Evolutionary conservation across 2,113 vertebrate genomes (phyloP).

Genomic region (Fregetta grallaria): DNA sequence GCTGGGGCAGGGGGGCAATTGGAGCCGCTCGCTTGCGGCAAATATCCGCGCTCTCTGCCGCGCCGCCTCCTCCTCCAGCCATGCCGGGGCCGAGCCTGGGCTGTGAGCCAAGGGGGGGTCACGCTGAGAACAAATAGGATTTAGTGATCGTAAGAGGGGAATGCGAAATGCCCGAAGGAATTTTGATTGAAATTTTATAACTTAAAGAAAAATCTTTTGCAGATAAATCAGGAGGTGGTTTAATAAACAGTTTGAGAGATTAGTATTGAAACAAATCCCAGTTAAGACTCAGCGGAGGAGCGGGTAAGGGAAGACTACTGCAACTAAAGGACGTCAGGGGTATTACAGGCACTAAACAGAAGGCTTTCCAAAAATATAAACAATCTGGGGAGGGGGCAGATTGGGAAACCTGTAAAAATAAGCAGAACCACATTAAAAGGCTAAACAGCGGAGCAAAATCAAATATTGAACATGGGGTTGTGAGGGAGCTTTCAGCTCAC

Average conservation of each 20-base stretch:
- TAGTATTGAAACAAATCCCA: slow-evolving; percentile 64
- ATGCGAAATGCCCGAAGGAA: slow-evolving; percentile 43
- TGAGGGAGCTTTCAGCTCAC: background rate
- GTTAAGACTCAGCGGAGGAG: slow-evolving; percentile 31
- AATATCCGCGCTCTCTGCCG: background rate
- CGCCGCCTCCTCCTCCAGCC: background rate
- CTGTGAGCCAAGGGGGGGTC: slow-evolving; percentile 15
- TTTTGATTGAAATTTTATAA: slow-evolving; percentile 76
- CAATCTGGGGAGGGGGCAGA: slow-evolving; percentile 43
- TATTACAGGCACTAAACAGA: slow-evolving; percentile 61
- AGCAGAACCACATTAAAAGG: slow-evolving; percentile 59
- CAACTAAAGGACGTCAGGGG: slow-evolving; percentile 10
- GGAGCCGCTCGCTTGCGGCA: background rate
- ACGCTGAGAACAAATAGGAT: slow-evolving; percentile 27
- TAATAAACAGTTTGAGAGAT: slow-evolving; percentile 68
- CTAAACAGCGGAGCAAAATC: slow-evolving; percentile 7
- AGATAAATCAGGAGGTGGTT: slow-evolving; percentile 65
- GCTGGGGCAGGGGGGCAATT: background rate
- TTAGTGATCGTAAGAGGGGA: slow-evolving; percentile 48
- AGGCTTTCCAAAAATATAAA: slow-evolving; percentile 66
- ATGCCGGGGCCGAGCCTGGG: background rate
- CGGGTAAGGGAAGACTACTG: background rate
- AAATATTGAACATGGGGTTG: background rate
- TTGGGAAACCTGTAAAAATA: slow-evolving; percentile 59
- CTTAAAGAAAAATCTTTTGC: slow-evolving; percentile 50